Evolutionary conservation across 1,140 invertebrate species (phyloP).

Genomic region (Gyrodactylus salaris): DNA sequence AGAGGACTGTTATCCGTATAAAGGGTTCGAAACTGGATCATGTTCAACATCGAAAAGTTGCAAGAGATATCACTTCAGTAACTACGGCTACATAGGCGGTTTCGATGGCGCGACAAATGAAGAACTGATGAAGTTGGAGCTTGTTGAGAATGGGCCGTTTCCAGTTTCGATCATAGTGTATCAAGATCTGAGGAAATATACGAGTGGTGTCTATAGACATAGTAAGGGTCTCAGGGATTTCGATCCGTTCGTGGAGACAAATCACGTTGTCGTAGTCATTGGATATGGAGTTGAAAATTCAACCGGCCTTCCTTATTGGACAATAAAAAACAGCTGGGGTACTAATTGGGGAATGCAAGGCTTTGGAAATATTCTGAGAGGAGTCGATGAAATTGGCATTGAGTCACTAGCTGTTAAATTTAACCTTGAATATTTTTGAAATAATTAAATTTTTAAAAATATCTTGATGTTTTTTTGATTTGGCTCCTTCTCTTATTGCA

Average conservation of each 20-base stretch:
- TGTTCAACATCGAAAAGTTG: conserved; percentile 13
- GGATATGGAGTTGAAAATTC: conserved; percentile 16
- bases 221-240: conserved; percentile 2
- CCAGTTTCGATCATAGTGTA: no score
- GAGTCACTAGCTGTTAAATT: conserved; percentile 19
- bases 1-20: conserved; percentile 24
- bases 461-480: no score
- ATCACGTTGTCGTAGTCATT: conserved; percentile 17
- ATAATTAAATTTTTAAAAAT: no score
- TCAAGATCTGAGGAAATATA: no score
- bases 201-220: no score
- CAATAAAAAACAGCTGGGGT: conserved; percentile 25
- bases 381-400: conserved; percentile 23
- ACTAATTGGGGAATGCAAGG: conserved; percentile 26
- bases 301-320: conserved; percentile 15
- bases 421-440: no score
- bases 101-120: conserved; percentile 22
- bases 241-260: conserved; percentile 9
- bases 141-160: conserved; percentile 25
- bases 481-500: no score
- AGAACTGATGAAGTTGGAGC: conserved; percentile 20
- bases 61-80: conserved; percentile 19
- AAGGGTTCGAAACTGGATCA: conserved; percentile 15
- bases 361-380: conserved; percentile 23
- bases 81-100: conserved; percentile 23